These are phyloP conservation scores for Raja brachyura DNA, from an alignment of 2,113 vertebrate species.

Conservation along the genomic window DNA sequence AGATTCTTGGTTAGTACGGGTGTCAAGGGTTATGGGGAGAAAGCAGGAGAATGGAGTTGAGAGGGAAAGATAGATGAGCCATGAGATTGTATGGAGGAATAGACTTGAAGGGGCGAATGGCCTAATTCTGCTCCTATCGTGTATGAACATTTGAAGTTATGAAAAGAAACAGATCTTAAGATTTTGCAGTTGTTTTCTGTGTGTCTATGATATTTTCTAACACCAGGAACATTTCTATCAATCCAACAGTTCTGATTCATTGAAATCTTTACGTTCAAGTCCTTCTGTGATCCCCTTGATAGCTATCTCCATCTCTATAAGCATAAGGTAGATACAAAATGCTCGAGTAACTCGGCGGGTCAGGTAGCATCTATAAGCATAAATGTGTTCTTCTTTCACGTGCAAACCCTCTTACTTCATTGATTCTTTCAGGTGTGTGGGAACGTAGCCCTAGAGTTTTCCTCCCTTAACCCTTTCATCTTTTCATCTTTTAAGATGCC, in stretches of 20 bases:
- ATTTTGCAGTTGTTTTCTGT: slow-evolving; percentile 18
- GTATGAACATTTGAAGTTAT: background rate
- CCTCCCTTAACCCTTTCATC: background rate
- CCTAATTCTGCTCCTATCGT: too few relatives aligned
- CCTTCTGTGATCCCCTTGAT: background rate
- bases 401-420: too few relatives aligned
- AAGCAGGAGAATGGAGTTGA: too few relatives aligned
- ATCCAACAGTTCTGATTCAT: background rate
- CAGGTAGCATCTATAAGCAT: background rate
- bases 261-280: background rate
- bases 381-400: background rate
- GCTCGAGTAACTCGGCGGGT: too few relatives aligned
- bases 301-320: background rate
- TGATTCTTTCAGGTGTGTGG: background rate
- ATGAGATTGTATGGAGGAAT: too few relatives aligned
- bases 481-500: background rate
- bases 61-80: too few relatives aligned
- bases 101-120: too few relatives aligned
- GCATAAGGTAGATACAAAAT: too few relatives aligned
- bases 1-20: too few relatives aligned
- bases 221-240: background rate
- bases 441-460: background rate
- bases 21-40: too few relatives aligned
- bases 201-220: background rate
- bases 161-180: slow-evolving; percentile 11